A percentile compares a stretch with the other conserved stretches of the same genome.
phyloP scores from a whole-genome alignment of 2,797 vertebrate genomes.

The Acomys russatus region DNA sequence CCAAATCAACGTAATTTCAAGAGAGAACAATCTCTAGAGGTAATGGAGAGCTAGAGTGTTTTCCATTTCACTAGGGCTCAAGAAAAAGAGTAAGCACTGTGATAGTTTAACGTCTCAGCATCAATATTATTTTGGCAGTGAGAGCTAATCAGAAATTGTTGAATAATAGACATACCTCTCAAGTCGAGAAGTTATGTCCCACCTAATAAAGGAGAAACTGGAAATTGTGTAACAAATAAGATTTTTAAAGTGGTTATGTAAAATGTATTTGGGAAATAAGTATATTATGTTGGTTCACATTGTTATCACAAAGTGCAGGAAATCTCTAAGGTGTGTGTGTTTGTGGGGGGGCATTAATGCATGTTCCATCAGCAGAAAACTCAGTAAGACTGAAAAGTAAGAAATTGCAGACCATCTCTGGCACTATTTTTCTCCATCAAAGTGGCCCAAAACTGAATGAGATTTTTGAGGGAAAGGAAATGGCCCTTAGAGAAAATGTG shows the following conservation, averaged over 20 bases:
- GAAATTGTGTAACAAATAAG: conserved; percentile 59
- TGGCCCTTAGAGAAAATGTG: conserved; percentile 57
- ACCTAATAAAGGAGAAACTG: conserved; percentile 64
- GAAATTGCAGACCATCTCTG: conserved; percentile 37
- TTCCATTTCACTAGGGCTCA: conserved; percentile 57
- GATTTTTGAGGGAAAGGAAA: conserved; percentile 44
- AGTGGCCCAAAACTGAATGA: conserved; percentile 34
- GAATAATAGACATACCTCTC: conserved; percentile 61
- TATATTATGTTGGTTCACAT: conserved; percentile 53
- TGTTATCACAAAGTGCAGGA: conserved; percentile 41
- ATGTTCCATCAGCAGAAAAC: conserved; percentile 41
- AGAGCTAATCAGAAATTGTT: conserved; percentile 55
- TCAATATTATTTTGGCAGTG: background rate
- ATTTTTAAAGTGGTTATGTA: conserved; percentile 66
- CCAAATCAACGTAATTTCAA: conserved; percentile 67
- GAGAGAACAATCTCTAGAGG: conserved; percentile 69
- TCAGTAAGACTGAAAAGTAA: conserved; percentile 51
- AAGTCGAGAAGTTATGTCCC: conserved; percentile 66
- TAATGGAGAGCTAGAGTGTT: conserved; percentile 56
- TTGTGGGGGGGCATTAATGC: background rate
- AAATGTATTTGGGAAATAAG: conserved; percentile 65
- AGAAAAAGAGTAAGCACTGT: conserved; percentile 12
- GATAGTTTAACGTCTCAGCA: conserved; percentile 55
- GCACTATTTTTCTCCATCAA: conserved; percentile 29
- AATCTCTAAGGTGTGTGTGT: conserved; percentile 7